Evolutionary conservation across 2,888 invertebrate species (phyloP).

Genomic region (Hermaeophaga mercurialis): DNA sequence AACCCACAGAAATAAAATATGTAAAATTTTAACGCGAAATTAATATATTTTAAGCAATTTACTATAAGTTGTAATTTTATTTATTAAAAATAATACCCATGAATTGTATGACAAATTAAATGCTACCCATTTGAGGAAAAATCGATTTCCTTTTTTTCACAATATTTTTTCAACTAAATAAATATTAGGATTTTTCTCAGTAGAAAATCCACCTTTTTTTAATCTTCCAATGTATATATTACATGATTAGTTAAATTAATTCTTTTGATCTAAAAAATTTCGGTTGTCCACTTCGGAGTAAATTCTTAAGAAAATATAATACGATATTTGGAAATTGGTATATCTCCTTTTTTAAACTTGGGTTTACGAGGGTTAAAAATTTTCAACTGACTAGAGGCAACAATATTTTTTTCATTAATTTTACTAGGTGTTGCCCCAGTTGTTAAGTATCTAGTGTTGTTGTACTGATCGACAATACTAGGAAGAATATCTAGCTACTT

Average conservation of each 20-base stretch:
- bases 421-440: no score
- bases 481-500: conserved; percentile 31
- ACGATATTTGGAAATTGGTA: conserved; percentile 47
- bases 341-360: conserved; percentile 35
- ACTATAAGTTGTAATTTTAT: no score
- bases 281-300: no score
- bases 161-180: conserved; percentile 49
- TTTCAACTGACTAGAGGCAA: no score
- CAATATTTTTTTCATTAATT: conserved; percentile 26
- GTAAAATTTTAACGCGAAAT: no score
- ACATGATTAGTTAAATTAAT: conserved; percentile 43
- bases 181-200: conserved; percentile 44
- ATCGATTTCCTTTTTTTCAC: conserved; percentile 36
- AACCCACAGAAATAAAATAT: no score
- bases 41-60: no score
- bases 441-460: conserved; percentile 22
- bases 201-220: conserved; percentile 42
- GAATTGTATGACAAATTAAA: conserved; percentile 15
- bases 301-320: conserved; percentile 48
- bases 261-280: conserved; percentile 43
- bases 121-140: conserved; percentile 44
- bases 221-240: conserved; percentile 44
- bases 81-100: no score
- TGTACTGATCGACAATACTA: conserved; percentile 24
- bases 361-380: conserved; percentile 10